Percentiles rank a stretch among this genome's conserved stretches.
phyloP scores from a whole-genome alignment of 2,113 vertebrate genomes.

The Gymnorhina tibicen region DNA sequence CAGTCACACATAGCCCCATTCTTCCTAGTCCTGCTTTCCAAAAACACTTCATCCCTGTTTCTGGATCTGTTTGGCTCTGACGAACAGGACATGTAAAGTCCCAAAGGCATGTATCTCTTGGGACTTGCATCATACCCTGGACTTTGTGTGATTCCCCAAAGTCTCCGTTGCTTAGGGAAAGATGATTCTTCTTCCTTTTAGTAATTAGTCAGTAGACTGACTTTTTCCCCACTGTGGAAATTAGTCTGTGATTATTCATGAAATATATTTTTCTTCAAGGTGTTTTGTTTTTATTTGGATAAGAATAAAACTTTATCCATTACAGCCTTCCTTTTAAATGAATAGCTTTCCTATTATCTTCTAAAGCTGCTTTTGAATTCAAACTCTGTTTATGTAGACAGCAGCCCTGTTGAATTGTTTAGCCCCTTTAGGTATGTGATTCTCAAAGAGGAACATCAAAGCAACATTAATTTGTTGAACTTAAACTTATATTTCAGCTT shows the following conservation, averaged over 20 bases:
- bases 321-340: not conserved
- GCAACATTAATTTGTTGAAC: not conserved
- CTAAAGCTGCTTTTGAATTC: not conserved
- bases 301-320: not conserved
- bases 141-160: not conserved
- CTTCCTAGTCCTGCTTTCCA: not conserved
- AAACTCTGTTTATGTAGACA: not conserved
- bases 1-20: fast-evolving
- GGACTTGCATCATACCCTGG: not conserved
- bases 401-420: not conserved
- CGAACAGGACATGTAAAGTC: not conserved
- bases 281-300: not conserved
- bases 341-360: not conserved
- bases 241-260: not conserved
- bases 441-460: not conserved
- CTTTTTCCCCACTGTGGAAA: fast-evolving
- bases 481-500: not conserved
- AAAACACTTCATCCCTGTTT: not conserved
- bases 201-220: not conserved
- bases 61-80: not conserved
- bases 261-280: not conserved
- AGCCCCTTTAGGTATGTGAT: not conserved
- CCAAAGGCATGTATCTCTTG: not conserved
- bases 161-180: not conserved
- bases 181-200: not conserved